phyloP scores from a whole-genome alignment of 2,888 invertebrate species.

The Anthrax anthrax region DNA sequence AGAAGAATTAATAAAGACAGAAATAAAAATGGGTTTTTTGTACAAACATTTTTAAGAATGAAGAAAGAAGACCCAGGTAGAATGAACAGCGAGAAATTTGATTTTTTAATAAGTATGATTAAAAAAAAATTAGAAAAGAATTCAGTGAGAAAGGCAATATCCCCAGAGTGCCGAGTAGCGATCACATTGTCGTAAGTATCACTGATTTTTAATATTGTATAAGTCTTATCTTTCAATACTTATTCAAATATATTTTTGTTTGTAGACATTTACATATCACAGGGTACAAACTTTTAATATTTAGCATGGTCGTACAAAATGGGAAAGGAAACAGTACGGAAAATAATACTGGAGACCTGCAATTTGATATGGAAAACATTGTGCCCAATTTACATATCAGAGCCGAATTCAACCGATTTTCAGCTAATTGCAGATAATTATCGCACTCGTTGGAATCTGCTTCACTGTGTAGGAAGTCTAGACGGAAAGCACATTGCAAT shows the following conservation, averaged over 20 bases:
- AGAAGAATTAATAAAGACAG: neutral
- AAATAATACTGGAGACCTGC: conserved; percentile 7
- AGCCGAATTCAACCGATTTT: conserved; percentile 1
- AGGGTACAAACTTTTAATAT: conserved; percentile 1
- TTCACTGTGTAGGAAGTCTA: conserved; percentile 18
- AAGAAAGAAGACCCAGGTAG: neutral
- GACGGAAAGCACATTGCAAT: conserved; percentile 21
- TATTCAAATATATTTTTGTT: too few species aligned
- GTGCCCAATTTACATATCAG: conserved; percentile 3
- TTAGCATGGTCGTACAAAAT: conserved; percentile 6
- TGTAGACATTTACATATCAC: conserved; percentile 4
- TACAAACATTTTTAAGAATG: neutral
- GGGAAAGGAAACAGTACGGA: conserved; percentile 7
- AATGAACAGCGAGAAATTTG: neutral
- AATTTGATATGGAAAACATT: conserved; percentile 6
- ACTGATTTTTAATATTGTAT: too few species aligned
- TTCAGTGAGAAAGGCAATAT: neutral
- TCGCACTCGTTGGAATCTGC: conserved; percentile 13
- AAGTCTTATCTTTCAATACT: too few species aligned
- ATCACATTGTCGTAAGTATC: too few species aligned
- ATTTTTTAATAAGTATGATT: neutral
- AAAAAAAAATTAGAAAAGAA: neutral
- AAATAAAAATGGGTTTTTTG: neutral
- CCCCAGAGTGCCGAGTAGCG: neutral
- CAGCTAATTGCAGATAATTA: conserved; percentile 6